Conservation (phyloP, 2,888 invertebrate genomes). For the Pegoplata infirma region DNA sequence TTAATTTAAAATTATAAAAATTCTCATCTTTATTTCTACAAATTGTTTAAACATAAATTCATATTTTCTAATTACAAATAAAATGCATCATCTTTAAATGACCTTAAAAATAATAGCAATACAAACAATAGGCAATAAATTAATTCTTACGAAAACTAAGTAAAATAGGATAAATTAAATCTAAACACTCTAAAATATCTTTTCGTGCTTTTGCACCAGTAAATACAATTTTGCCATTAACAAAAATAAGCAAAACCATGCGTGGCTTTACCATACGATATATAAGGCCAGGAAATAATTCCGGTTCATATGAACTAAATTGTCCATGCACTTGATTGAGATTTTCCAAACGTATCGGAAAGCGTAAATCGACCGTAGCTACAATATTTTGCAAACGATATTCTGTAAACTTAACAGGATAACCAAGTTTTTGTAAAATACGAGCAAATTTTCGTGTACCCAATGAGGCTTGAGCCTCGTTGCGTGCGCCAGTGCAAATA, state of each 20-base stretch:
- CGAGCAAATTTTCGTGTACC: conserved; percentile 90
- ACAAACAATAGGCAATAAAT: conserved; percentile 58
- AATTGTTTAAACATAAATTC: not conserved
- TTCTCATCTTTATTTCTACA: too few relatives aligned
- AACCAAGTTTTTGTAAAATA: conserved; percentile 89
- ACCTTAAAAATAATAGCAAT: not conserved
- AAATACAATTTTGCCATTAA: conserved; percentile 98
- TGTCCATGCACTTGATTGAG: conserved; percentile 86
- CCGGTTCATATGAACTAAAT: conserved; percentile 96
- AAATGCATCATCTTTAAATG: not conserved
- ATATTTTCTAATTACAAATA: not conserved
- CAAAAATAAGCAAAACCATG: conserved; percentile 97
- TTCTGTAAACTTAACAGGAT: conserved; percentile 86
- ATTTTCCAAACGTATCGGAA: conserved; percentile 86
- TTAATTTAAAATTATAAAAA: too few relatives aligned
- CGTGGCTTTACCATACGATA: conserved; percentile 98
- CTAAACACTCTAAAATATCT: conserved; percentile 95
- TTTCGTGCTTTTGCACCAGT: conserved; percentile 94
- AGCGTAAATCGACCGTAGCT: conserved; percentile 86
- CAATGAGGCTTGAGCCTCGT: conserved; percentile 87
- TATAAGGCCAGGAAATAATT: conserved; percentile 98
- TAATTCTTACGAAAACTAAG: conserved; percentile 93
- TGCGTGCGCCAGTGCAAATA: conserved; percentile 89
- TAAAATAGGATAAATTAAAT: conserved; percentile 96
- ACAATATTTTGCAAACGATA: conserved; percentile 90